These are phyloP conservation scores for Pachyrhynchus sulphureomaculatus DNA, from an alignment of 1,140 invertebrate species.

Conservation along the genomic window DNA sequence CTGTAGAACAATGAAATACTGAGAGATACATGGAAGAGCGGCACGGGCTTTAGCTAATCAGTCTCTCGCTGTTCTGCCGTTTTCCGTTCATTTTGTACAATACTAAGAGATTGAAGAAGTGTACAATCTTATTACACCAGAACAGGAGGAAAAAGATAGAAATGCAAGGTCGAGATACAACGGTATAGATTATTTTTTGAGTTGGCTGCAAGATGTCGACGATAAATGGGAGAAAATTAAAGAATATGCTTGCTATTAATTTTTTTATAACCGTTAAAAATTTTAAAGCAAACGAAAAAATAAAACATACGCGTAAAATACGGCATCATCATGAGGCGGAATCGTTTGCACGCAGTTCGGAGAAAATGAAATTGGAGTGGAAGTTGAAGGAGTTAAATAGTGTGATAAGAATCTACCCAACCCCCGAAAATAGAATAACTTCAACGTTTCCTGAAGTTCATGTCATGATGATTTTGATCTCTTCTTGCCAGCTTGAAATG, in stretches of 20 bases:
- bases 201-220: constrained; percentile 95
- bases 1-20: constrained; percentile 85
- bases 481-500: constrained; percentile 68
- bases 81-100: constrained; percentile 92
- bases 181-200: constrained; percentile 85
- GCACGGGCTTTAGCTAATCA: constrained; percentile 93
- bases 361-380: constrained; percentile 97
- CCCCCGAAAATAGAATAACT: constrained; percentile 75
- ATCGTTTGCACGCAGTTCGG: constrained; percentile 89
- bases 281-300: too few relatives aligned
- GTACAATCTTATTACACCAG: constrained; percentile 90
- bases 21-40: constrained; percentile 85
- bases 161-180: constrained; percentile 91
- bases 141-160: constrained; percentile 92
- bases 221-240: constrained; percentile 99
- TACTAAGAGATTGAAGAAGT: constrained; percentile 92
- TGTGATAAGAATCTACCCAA: constrained; percentile 75
- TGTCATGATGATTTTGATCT: constrained; percentile 93
- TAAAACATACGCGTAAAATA: too few relatives aligned
- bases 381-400: constrained; percentile 84
- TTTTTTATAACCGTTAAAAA: too few relatives aligned
- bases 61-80: constrained; percentile 80
- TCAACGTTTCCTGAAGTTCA: constrained; percentile 89
- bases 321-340: constrained; percentile 96
- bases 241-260: constrained; percentile 86